These are phyloP conservation scores for Trichomycterus rosablanca DNA, from an alignment of 2,113 vertebrate genomes.

Conservation along the genomic window DNA sequence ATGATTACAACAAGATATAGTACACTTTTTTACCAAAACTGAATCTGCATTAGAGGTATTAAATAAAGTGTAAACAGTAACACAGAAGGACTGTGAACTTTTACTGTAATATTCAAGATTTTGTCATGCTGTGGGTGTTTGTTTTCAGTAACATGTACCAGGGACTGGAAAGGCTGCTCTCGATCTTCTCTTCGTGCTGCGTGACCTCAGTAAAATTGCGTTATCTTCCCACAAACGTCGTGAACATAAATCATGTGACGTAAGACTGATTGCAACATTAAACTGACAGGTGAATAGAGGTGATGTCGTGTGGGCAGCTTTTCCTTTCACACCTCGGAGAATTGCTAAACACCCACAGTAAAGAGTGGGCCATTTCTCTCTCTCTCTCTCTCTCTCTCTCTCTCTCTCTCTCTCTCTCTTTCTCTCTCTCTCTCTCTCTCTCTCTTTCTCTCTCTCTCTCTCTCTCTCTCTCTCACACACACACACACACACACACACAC, in stretches of 20 bases:
- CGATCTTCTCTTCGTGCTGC: neutral
- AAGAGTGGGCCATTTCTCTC: constrained; percentile 22
- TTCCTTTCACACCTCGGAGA: constrained; percentile 2
- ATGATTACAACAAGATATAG: too few species aligned
- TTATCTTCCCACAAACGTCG: constrained; percentile 33
- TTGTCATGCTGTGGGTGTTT: constrained; percentile 1
- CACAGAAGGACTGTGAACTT: too few species aligned
- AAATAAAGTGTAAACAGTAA: too few species aligned
- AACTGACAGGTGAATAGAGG: constrained; percentile 9
- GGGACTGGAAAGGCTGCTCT: neutral
- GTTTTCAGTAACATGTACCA: constrained; percentile 4
- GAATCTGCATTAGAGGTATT: too few species aligned
- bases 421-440: too few species aligned
- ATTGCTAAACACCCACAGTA: constrained; percentile 22
- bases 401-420: too few species aligned
- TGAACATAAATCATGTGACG: constrained; percentile 29
- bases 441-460: too few species aligned
- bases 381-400: too few species aligned
- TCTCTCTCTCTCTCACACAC: too few species aligned
- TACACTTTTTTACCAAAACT: too few species aligned
- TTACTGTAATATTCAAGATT: neutral
- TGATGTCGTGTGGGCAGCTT: constrained; percentile 10
- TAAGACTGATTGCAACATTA: constrained; percentile 28
- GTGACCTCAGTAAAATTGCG: constrained; percentile 16
- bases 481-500: too few species aligned